These are phyloP conservation scores for Gephyroberyx darwinii DNA, from an alignment of 2,797 vertebrate genomes.

Conservation along the genomic window DNA sequence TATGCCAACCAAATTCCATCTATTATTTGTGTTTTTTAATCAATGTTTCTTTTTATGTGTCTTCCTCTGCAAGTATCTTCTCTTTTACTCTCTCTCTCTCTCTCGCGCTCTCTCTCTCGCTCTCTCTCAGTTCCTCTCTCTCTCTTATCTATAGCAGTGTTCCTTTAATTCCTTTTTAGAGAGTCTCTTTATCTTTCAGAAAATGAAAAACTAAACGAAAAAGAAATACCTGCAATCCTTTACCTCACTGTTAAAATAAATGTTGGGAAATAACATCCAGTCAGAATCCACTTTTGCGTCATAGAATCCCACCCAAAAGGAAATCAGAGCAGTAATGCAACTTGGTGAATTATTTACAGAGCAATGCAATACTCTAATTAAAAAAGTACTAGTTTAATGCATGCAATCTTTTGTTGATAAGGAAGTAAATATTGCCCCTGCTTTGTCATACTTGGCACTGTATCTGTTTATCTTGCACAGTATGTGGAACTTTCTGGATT, in stretches of 20 bases:
- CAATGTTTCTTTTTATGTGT: slow-evolving; percentile 16
- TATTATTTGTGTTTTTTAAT: slow-evolving; percentile 25
- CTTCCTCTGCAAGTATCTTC: not conserved
- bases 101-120: slow-evolving; percentile 16
- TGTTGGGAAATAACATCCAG: slow-evolving; percentile 34
- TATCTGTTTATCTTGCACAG: slow-evolving; percentile 35
- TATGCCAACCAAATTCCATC: slow-evolving; percentile 42
- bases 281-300: slow-evolving; percentile 49
- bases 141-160: slow-evolving; percentile 15
- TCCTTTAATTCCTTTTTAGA: slow-evolving; percentile 48
- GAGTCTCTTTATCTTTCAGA: slow-evolving; percentile 28
- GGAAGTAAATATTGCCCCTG: slow-evolving; percentile 26
- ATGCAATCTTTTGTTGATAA: slow-evolving; percentile 29
- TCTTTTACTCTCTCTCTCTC: slow-evolving; percentile 14
- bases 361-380: slow-evolving; percentile 32
- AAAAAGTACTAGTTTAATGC: slow-evolving; percentile 1
- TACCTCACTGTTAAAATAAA: slow-evolving; percentile 45
- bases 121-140: slow-evolving; percentile 19
- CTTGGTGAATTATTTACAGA: slow-evolving; percentile 35
- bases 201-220: slow-evolving; percentile 24
- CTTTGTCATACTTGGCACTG: slow-evolving; percentile 27
- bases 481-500: slow-evolving; percentile 53
- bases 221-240: slow-evolving; percentile 36
- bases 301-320: slow-evolving; percentile 37
- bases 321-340: slow-evolving; percentile 27